Evolutionary conservation across 2,797 vertebrate genomes (phyloP), one percentile per base, ranked within the genome.

Genomic region (Amblyraja radiata): DNA sequence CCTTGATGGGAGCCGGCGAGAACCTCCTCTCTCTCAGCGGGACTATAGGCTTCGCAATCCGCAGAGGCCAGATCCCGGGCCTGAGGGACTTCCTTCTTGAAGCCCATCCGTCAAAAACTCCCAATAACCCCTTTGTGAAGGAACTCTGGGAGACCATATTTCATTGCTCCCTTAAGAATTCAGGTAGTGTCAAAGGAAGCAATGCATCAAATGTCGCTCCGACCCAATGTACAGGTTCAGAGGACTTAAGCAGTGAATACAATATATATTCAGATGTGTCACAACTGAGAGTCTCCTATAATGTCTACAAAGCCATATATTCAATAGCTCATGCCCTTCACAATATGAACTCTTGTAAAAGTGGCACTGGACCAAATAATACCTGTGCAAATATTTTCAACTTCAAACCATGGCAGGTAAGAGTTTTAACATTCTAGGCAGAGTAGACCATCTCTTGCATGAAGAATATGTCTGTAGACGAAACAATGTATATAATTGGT

Each of bases 281-380:
- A 1, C 94, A 96, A 93, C 95, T 95, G 78, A 94, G 95, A 78
- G 95, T 95, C 79, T 95, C 95, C 18, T 96, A 96, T 58, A 96
- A 95, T 11, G 61, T 96, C 46, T 94, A 95, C 90, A 95, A 95
- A 88, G 95, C 95, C 18, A 93, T 95, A 68, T 95, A 95, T 71
- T 93, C 95, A 1, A 94, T 95, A 68, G 95, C 95, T 28, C 94
- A 95, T 10, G 95, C 95, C 2, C 94, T 95, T 58, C 94, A 95
- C 93, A 93, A 94, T 94, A 92, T 95, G 93, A 91, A 95, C 65
- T 91, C 79, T 73, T 95, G 95, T 93, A 68, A 93, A 76, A 93
- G 54, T 86, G 88, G 93, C 10, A 93, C 93, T 28, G 80, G 84
- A 6, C 83, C 71, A n/a, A 94, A 93, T 54, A 91, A 92, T 1